These are phyloP conservation scores for Furcifer pardalis DNA, from an alignment of 2,797 vertebrate species.

Conservation along the genomic window DNA sequence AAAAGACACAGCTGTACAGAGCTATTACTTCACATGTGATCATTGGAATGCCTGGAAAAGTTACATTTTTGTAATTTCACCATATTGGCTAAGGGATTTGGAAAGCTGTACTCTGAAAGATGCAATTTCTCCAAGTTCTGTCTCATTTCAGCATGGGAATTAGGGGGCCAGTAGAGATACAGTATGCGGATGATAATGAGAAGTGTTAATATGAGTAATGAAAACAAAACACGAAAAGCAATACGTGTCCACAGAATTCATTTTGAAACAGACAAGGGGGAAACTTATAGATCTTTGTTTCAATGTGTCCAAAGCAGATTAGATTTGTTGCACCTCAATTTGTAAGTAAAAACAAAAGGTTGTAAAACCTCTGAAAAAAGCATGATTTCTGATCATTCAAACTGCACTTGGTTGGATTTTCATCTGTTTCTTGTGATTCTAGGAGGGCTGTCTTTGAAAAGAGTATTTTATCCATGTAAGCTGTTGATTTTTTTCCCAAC, in stretches of 20 bases:
- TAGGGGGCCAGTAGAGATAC: background rate
- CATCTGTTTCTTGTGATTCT: conserved; percentile 44
- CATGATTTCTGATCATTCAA: conserved; percentile 48
- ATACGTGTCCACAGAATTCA: conserved; percentile 27
- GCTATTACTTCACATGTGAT: conserved; percentile 16
- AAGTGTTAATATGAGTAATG: conserved; percentile 27
- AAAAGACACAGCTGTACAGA: background rate
- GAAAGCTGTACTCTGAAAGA: too few relatives aligned
- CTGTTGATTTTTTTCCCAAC: conserved; percentile 42
- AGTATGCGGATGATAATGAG: conserved; percentile 16
- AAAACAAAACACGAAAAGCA: conserved; percentile 26
- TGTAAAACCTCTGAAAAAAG: conserved; percentile 54
- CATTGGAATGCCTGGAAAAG: too few relatives aligned
- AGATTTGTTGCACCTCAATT: conserved; percentile 39
- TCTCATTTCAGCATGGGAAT: conserved; percentile 31
- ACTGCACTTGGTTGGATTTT: conserved; percentile 51
- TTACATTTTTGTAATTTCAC: too few relatives aligned
- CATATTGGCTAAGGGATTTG: too few relatives aligned
- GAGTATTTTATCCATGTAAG: conserved; percentile 38
- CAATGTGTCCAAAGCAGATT: conserved; percentile 48
- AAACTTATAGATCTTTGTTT: background rate
- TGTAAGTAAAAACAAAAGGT: conserved; percentile 42
- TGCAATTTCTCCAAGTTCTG: too few relatives aligned
- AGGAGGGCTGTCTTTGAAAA: conserved; percentile 44
- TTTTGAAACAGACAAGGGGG: conserved; percentile 40